phyloP scores from a whole-genome alignment of 2,797 vertebrate species.

The Molossus alvarezi region DNA sequence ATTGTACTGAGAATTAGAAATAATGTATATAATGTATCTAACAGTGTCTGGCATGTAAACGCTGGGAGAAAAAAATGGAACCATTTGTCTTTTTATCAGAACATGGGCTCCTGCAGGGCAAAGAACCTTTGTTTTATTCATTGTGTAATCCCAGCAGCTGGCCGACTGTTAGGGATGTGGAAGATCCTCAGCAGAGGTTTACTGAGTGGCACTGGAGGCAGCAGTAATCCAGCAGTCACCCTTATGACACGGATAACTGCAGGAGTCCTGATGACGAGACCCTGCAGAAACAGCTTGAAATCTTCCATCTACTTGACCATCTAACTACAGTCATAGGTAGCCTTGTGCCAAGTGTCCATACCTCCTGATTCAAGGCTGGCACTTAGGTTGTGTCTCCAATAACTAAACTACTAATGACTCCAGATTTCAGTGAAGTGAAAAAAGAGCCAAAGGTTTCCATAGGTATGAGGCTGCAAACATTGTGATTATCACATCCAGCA shows the following conservation, averaged over 20 bases:
- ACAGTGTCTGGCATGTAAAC: not conserved
- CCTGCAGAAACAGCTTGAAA: slow-evolving; percentile 48
- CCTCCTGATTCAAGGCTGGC: slow-evolving; percentile 16
- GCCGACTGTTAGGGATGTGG: not conserved
- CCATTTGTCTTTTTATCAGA: not conserved
- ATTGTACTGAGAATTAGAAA: not conserved
- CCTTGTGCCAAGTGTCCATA: not conserved
- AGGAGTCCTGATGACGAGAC: not conserved
- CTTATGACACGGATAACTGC: not conserved
- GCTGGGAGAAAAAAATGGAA: not conserved
- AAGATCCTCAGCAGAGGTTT: slow-evolving; percentile 1
- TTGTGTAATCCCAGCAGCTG: slow-evolving; percentile 4
- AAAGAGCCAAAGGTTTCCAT: not conserved
- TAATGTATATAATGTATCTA: not conserved
- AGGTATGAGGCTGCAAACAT: not conserved
- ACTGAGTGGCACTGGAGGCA: slow-evolving; percentile 26
- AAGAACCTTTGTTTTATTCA: slow-evolving; percentile 30
- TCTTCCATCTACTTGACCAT: not conserved
- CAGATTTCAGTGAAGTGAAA: not conserved
- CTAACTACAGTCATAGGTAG: slow-evolving; percentile 4
- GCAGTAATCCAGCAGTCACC: not conserved
- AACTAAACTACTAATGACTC: slow-evolving; percentile 1
- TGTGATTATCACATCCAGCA: not conserved
- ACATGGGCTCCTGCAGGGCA: not conserved
- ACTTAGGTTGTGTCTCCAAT: not conserved